These are phyloP conservation scores for Psilopogon haemacephalus DNA, from an alignment of 2,113 vertebrate genomes.

Conservation along the genomic window DNA sequence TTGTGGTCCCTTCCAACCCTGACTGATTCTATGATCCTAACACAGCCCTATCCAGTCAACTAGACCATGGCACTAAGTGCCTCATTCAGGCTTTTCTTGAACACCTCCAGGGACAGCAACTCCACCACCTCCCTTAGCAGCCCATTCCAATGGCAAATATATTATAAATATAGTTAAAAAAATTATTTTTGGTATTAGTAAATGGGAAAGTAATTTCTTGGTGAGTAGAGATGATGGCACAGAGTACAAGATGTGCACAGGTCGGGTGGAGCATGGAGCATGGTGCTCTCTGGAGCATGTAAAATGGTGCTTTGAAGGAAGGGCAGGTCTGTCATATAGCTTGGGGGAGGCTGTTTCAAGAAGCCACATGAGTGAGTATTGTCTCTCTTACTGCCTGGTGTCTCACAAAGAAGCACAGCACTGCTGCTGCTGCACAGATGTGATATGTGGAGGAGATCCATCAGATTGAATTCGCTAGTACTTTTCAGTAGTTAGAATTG, in stretches of 20 bases:
- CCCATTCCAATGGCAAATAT: too few relatives aligned
- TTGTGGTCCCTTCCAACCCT: too few relatives aligned
- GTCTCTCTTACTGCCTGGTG: neutral
- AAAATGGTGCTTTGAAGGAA: neutral
- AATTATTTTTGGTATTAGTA: neutral
- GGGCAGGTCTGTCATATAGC: neutral
- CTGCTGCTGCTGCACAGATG: neutral
- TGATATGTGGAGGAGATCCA: neutral
- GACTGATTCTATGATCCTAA: too few relatives aligned
- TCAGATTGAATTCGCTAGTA: neutral
- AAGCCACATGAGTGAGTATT: neutral
- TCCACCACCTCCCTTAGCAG: too few relatives aligned
- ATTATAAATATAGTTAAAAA: too few relatives aligned
- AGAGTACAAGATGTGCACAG: neutral
- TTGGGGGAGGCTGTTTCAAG: neutral
- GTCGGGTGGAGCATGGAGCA: accelerated
- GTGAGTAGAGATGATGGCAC: neutral
- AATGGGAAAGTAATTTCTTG: neutral
- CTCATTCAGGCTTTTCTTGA: too few relatives aligned
- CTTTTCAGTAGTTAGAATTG: neutral
- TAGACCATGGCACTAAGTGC: too few relatives aligned
- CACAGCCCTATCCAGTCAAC: too few relatives aligned
- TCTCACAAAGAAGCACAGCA: neutral
- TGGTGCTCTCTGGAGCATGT: neutral
- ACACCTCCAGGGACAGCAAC: too few relatives aligned